A percentile compares a stretch with the other conserved stretches of the same genome.
Conservation (phyloP, 2,888 invertebrate species). For the Phengaris alcon region DNA sequence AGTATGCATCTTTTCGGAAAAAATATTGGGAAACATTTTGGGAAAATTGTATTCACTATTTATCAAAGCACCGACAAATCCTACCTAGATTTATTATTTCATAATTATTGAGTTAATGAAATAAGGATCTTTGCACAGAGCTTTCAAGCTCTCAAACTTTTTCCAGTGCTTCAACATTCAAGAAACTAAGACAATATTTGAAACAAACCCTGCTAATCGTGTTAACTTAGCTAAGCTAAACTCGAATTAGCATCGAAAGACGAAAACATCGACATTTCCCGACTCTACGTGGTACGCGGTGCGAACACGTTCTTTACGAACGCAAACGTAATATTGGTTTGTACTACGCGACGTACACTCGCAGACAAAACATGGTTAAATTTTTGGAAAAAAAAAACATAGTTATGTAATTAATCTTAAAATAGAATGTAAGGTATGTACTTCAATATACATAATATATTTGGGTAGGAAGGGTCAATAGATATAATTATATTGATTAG, state of each 20-base stretch:
- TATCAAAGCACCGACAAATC: no score
- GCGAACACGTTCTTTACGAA: constrained; percentile 20
- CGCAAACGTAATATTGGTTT: constrained; percentile 29
- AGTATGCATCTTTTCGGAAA: no score
- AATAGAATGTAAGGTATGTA: no score
- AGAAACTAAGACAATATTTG: not conserved
- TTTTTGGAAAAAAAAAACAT: not conserved
- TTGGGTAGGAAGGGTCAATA: no score
- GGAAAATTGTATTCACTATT: no score
- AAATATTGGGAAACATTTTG: no score
- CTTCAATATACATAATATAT: no score
- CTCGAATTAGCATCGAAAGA: not conserved
- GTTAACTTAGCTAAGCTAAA: not conserved
- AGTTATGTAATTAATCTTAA: no score
- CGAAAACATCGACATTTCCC: constrained; percentile 13
- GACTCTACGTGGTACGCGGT: not conserved
- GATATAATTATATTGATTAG: no score
- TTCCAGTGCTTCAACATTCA: no score
- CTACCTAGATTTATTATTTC: no score
- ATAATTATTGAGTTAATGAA: no score
- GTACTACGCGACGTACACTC: constrained; percentile 25
- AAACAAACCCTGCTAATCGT: not conserved
- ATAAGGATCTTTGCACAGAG: not conserved
- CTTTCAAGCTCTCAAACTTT: not conserved
- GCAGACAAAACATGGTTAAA: not conserved